Evolutionary conservation across 2,888 invertebrate genomes (phyloP).

Genomic region (Cephus sareptanus): DNA sequence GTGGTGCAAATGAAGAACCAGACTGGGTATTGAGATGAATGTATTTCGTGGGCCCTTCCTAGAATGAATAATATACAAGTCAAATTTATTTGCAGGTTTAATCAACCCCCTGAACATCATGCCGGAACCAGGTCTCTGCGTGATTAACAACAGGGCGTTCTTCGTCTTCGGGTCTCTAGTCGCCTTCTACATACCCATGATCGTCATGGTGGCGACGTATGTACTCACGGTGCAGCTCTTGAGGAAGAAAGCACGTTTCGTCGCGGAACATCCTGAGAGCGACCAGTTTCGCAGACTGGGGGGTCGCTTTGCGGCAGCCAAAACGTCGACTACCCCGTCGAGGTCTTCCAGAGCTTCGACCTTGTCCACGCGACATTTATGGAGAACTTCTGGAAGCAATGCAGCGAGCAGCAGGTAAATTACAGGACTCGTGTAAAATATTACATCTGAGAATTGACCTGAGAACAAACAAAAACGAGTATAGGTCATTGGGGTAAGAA

Average conservation of each 20-base stretch:
- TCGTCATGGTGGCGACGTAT: slow-evolving; percentile 94
- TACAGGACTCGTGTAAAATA: neutral
- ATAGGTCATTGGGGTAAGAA: too few relatives aligned
- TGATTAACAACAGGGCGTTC: slow-evolving; percentile 86
- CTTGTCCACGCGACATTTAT: slow-evolving; percentile 43
- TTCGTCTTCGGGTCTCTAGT: slow-evolving; percentile 93
- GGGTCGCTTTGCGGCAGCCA: slow-evolving; percentile 60
- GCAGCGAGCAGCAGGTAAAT: slow-evolving; percentile 51
- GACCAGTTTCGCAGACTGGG: slow-evolving; percentile 70
- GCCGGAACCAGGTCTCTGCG: slow-evolving; percentile 81
- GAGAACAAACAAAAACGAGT: too few relatives aligned
- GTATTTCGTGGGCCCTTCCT: neutral
- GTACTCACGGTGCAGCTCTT: slow-evolving; percentile 89
- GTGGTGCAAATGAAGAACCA: neutral
- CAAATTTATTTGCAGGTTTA: slow-evolving; percentile 70
- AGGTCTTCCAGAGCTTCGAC: slow-evolving; percentile 27
- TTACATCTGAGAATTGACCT: neutral
- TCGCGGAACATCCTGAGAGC: slow-evolving; percentile 74
- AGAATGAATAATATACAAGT: neutral
- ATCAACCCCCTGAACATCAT: slow-evolving; percentile 83
- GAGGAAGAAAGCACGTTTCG: slow-evolving; percentile 81
- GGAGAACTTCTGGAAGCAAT: slow-evolving; percentile 64
- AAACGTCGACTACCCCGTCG: slow-evolving; percentile 29
- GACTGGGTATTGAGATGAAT: neutral
- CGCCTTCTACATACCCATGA: slow-evolving; percentile 95